A percentile compares a stretch with the other conserved stretches of the same genome.
These are phyloP conservation scores for Falco punctatus DNA, from an alignment of 2,113 vertebrate genomes.

Conservation along the genomic window DNA sequence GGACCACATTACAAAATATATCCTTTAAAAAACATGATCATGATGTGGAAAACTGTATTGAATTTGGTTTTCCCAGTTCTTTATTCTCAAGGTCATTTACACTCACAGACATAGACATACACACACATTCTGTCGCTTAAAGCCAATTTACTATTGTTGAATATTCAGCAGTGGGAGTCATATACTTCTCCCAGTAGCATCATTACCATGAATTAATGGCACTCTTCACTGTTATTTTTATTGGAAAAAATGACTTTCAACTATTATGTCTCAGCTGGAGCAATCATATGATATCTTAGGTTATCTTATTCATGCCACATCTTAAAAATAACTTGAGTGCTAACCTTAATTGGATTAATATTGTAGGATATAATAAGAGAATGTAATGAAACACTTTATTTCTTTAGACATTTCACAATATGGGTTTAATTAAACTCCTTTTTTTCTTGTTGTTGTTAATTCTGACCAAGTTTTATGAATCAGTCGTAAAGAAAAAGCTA, in stretches of 20 bases:
- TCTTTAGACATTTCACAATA: not conserved
- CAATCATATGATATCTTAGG: constrained; percentile 16
- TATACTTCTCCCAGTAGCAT: constrained; percentile 24
- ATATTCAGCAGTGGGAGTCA: constrained; percentile 44
- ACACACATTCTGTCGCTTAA: constrained; percentile 6
- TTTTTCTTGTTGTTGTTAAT: not conserved
- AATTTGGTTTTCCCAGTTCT: not conserved
- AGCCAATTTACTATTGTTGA: constrained; percentile 53
- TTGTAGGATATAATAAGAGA: constrained; percentile 18
- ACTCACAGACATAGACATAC: not conserved
- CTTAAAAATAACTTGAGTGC: constrained; percentile 49
- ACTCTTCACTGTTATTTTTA: constrained; percentile 36
- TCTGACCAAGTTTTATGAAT: constrained; percentile 28
- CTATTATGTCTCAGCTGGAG: constrained; percentile 35
- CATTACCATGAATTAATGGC: constrained; percentile 50
- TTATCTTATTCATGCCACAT: constrained; percentile 23
- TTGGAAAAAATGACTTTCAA: constrained; percentile 50
- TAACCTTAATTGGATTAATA: constrained; percentile 39
- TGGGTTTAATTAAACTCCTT: constrained; percentile 31
- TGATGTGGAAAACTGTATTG: constrained; percentile 24
- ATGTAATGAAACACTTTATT: constrained; percentile 40
- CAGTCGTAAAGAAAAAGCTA: not conserved
- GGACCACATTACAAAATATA: not conserved
- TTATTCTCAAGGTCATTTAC: constrained; percentile 42
- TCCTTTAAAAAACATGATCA: not conserved